Evolutionary conservation across 2,113 vertebrate species (phyloP), one percentile per base, ranked within the genome.

Genomic region (Chascanopsetta lugubris): DNA sequence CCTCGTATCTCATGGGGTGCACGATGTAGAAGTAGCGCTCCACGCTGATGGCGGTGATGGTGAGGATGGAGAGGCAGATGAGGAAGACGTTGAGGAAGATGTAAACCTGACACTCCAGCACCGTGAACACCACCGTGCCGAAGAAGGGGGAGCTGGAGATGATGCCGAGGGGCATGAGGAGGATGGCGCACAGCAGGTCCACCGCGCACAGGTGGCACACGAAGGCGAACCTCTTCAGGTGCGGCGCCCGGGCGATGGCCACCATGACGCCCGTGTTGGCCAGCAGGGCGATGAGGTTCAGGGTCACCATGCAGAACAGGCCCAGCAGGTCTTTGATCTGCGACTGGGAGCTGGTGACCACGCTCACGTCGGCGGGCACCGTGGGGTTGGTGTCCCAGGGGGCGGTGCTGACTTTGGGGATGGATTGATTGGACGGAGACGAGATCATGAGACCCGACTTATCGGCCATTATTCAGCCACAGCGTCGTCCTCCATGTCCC

Each of bases 11-110:
- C 94, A 98, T 92, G 1, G 97, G 97, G 29, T 98, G 95, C 20
- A 95, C 93, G 0, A 98, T 98, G 48, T 98, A 95, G 80, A 95
- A 97, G 84, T 95, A 98, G 11, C 97, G 91, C 76, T 97, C 97
- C 6, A 98, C 89, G 0, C 95, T 96, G 71, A 98, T 97, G 61
- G 95, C 91, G 0, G 95, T 94, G 76, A 98, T 90, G 13, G 95
- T 96, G 55, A 98, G 93, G 49, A 96, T 97, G 69, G 95, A 94
- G 24, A 96, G 92, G 1, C 94, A 95, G 72, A 96, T 93, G 76
- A 98, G 92, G 43, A 95, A 94, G n/a, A 96, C 89, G 0, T 95
- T 96, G 18, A 98, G 92, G 73, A 96, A 96, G 69, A 96, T 93
- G 60, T 95, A 92, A 1, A 94, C 91, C 57, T 93, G 90, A 87